Evolutionary conservation across 1,140 invertebrate species (phyloP), one percentile per base, ranked within the genome.

Genomic region (Amyelois transitella): DNA sequence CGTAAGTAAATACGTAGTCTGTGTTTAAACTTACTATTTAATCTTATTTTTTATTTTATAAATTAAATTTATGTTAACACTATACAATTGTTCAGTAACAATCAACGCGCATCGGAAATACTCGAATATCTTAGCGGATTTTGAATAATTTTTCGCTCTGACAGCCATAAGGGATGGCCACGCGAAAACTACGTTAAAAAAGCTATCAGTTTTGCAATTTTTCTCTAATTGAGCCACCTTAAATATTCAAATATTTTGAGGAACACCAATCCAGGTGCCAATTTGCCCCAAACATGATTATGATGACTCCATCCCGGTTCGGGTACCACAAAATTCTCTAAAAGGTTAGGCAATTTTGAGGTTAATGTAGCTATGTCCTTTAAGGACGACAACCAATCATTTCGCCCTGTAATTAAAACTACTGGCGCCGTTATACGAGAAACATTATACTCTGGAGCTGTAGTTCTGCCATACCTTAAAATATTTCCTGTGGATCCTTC

Each of bases 401-500:
- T 92, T 48, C 85, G 68, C 21, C 89, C 90, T 69, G 89, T 91
- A 60, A 91, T 90, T 7, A 94, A 60, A 12, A 90, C 88, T 3
- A 93, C 80, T 1, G 93, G 92, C 1, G 90, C 83, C 14, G 77
- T 89, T 8, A 94, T 81, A 51, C 88, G 88, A 1, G 72, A 80
- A 0, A 92, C 58, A 61, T 91, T 75, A 69, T 94, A 94, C 20
- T 72, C 51, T 21, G 92, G 92, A 8, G 93, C 91, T 12, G 49
- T 73, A 1, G 66, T 19, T 53, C 86, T 70, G 7, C 87, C 86
- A 61, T 94, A 93, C 51, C 77, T 86, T 48, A 69, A 61, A 1
- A 88, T 55, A 71, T 94, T 93, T 17, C 62, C 72, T 4, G 69
- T 53, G 18, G 22, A 61, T 18, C 91, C 92, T 69, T 90, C 90